Conservation (phyloP, 2,888 invertebrate species). For the Brenthis hecate region DNA sequence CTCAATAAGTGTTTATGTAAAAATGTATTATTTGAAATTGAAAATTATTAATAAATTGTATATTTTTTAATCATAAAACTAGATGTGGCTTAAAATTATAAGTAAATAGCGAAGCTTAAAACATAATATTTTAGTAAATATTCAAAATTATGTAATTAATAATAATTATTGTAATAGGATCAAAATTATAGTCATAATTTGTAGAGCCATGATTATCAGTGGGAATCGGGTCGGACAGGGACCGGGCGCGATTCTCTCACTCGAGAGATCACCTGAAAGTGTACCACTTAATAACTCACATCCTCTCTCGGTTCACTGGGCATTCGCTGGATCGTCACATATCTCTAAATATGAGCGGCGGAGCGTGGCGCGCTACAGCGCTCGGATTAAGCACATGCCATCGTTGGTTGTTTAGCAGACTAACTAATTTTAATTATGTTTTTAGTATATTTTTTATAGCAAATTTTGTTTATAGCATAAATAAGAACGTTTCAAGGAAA, state of each 20-base stretch:
- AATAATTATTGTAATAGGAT: not conserved
- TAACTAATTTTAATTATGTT: slow-evolving; percentile 7
- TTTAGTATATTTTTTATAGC: not conserved
- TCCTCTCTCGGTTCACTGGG: slow-evolving; percentile 80
- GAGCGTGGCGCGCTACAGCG: slow-evolving; percentile 67
- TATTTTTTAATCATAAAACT: too few relatives aligned
- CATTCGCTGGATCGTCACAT: slow-evolving; percentile 79
- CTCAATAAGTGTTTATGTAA: too few relatives aligned
- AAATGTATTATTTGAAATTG: too few relatives aligned
- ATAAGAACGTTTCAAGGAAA: not conserved
- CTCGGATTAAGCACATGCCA: slow-evolving; percentile 48
- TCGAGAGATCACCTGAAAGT: slow-evolving; percentile 81
- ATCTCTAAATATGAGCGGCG: slow-evolving; percentile 79
- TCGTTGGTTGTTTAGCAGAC: slow-evolving; percentile 26
- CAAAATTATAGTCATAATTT: slow-evolving; percentile 32
- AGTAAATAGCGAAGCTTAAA: too few relatives aligned
- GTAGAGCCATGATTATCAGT: slow-evolving; percentile 43
- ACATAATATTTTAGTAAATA: too few relatives aligned
- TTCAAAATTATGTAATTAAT: too few relatives aligned
- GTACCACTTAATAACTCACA: slow-evolving; percentile 81
- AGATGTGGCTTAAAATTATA: too few relatives aligned
- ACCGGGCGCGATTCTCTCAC: slow-evolving; percentile 74
- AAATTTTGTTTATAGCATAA: not conserved
- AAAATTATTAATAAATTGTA: too few relatives aligned
- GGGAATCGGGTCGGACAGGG: slow-evolving; percentile 46